Base-by-base conservation (phyloP, 1,140 invertebrate genomes). In the Metaphire vulgaris region DNA sequence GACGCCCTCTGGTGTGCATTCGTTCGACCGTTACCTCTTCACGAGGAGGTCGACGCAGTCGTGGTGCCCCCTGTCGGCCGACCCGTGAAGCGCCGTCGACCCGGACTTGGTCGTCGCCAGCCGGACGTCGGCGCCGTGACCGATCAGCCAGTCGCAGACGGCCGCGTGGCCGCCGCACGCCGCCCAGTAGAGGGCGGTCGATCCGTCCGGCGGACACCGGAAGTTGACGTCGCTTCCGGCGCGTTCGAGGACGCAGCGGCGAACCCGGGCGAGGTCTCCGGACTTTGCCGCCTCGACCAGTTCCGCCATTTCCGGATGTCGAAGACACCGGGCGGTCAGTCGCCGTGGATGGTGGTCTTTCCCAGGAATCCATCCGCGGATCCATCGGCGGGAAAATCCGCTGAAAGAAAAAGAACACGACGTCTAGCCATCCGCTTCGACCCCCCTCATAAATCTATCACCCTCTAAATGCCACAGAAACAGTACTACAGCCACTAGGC, bases 81-180 rank as follows among this genome's bases (percentile, higher is more conserved):
- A 79, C n/a, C 81, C 81, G 71, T 83, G 82, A 30, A 83, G 72
- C 0, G 82, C 77, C 0, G 82, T 81, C 64, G 81, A 82, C n/a
- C 81, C 80, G 79, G 81, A 83, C 28, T 76, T 79, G n/a, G 80
- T 79, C 33, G 64, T 26, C 2, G 31, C 31, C 12, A 70, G 26
- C 34, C 82, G 80, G 33, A 81, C 71, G 56, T 81, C 78, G 78
- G 80, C 76, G 56, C 78, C 76, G n/a, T 74, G 66, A 33, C 80
- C 30, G 30, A 83, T 74, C 1, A 83, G 75, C 32, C 69, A 74
- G 30, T 76, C 64, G 70, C 82, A 81, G 69, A 82, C 80, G 2
- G 77, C 30, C 29, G 30, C 32, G 65, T 82, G 72, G 30, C 82
- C 82, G 6, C 79, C 77, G 72, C 82, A 82, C 21, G 80, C 80